Evolutionary conservation across 35 echinoderm and acorn worm species (phyloP), one percentile per base, ranked within the genome.

Genomic region (Strongylocentrotus purpuratus): DNA sequence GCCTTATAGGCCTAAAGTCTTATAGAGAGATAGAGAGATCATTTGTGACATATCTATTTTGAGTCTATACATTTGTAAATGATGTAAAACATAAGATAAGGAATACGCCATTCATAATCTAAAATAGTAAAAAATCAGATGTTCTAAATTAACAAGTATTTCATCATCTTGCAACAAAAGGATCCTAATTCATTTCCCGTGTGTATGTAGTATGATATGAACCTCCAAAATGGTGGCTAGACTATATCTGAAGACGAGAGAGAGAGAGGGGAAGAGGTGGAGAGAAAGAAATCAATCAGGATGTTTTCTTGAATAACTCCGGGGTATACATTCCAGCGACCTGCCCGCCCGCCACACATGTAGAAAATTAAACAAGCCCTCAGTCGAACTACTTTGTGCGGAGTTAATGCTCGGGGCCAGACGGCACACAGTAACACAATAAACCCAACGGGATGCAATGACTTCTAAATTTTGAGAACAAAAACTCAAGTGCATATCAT

Each of bases 341-440:
- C 65, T 78, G 87, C 18, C 45, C 32, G 45, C 87, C 87, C 32
- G 45, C 87, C 87, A 89, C 87, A 89, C 87, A 89, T 89, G 87
- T 89, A 89, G 87, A 89, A 89, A 89, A 89, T 89, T 89, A 89
- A 89, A 78, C 33, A 89, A 33, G 87, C 87, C 33, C 87, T 89
- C 87, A 33, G 65, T 89, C n/a, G 87, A 45, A 17, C 87, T 46
- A 89, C 87, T 89, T 89, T 46, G 87, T 89, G 45, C 32, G 9
- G 13, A 89, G 87, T 89, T 89, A 20, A 89, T 89, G 87, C 87
- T 89, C 15, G 87, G 45, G 87, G 87, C 87, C 87, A 89, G 87
- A 89, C 87, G 87, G 87, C 32, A 46, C 33, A 89, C 33, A 89
- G 87, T 89, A 89, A 89, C 87, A 89, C 87, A 89, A 89, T 89